These are phyloP conservation scores for Patagioenas fasciata DNA, from an alignment of 2,113 vertebrate genomes.

Conservation along the genomic window DNA sequence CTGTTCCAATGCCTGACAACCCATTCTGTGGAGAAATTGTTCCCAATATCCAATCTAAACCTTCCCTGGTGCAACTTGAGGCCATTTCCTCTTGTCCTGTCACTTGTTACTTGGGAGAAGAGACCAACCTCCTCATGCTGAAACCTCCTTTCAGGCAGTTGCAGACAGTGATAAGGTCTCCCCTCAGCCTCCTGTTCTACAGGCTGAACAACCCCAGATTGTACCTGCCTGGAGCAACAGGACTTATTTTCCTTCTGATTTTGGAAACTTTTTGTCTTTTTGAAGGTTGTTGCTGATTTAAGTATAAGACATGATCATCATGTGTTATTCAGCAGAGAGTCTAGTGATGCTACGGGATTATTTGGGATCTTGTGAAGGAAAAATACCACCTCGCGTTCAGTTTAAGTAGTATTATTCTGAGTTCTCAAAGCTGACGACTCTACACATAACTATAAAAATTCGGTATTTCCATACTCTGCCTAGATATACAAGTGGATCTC, in stretches of 20 bases:
- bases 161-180: no score
- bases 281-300: not conserved
- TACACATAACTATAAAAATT: not conserved
- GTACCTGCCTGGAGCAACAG: not conserved
- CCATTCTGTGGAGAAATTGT: no score
- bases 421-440: not conserved
- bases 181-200: no score
- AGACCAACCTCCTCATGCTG: no score
- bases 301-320: not conserved
- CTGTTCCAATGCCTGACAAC: no score
- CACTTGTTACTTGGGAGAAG: no score
- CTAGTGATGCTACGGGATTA: not conserved
- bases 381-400: rapidly evolving
- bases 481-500: not conserved
- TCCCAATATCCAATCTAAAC: no score
- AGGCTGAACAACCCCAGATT: no score
- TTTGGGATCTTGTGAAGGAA: not conserved
- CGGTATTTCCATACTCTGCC: not conserved
- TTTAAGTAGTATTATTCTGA: not conserved
- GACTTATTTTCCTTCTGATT: not conserved
- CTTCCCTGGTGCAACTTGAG: no score
- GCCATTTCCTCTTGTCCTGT: no score
- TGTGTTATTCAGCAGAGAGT: not conserved
- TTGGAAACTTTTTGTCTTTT: not conserved
- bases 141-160: no score